Percentiles rank a stretch among this genome's conserved stretches.
phyloP scores from a whole-genome alignment of 2,797 vertebrate species.

The Poeciliopsis infans region DNA sequence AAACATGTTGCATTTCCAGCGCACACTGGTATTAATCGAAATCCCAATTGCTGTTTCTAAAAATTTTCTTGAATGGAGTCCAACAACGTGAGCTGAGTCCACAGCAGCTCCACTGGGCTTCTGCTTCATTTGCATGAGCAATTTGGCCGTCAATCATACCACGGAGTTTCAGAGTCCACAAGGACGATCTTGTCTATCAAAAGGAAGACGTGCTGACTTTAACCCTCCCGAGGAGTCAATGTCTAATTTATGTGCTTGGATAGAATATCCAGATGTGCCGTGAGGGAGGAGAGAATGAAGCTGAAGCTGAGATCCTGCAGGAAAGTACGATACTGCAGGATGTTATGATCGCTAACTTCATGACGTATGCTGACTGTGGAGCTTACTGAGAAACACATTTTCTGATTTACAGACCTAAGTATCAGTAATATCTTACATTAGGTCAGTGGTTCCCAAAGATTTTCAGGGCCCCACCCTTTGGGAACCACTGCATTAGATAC shows the following conservation, averaged over 20 bases:
- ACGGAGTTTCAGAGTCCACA: constrained; percentile 22
- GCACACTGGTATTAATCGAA: constrained; percentile 18
- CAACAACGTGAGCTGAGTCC: constrained; percentile 30
- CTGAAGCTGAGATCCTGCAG: constrained; percentile 21
- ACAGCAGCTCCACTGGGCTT: constrained; percentile 23
- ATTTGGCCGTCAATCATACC: constrained; percentile 58
- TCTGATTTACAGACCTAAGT: background rate
- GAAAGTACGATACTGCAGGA: constrained; percentile 1
- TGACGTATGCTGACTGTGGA: background rate
- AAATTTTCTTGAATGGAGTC: constrained; percentile 33
- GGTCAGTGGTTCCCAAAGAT: too few species aligned
- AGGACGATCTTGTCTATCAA: constrained; percentile 16
- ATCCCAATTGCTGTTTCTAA: constrained; percentile 10
- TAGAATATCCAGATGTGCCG: constrained; percentile 5
- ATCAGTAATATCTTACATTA: background rate
- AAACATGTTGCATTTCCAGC: background rate
- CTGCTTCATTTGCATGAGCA: constrained; percentile 47
- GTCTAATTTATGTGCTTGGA: constrained; percentile 27
- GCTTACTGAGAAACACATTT: background rate
- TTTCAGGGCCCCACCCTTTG: too few species aligned
- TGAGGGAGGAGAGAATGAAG: constrained; percentile 15
- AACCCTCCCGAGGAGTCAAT: constrained; percentile 21
- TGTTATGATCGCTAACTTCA: background rate
- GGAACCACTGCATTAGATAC: too few species aligned
- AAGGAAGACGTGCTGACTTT: constrained; percentile 34